Conservation (phyloP, 2,113 vertebrate species). For the Peromyscus maniculatus region DNA sequence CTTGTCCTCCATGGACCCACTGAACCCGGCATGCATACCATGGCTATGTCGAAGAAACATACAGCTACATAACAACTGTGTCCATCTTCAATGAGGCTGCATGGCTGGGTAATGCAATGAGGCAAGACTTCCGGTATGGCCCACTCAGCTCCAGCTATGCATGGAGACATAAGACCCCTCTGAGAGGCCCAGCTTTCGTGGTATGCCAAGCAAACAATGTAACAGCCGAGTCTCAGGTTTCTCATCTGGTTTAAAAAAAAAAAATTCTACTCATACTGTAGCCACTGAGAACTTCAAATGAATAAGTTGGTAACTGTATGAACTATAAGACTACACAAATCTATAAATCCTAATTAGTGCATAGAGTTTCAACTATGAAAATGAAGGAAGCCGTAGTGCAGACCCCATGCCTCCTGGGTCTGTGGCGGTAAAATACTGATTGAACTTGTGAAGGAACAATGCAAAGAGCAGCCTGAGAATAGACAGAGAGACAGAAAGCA, state of each 20-base stretch:
- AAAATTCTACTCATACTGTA: background rate
- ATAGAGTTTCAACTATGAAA: slow-evolving; percentile 32
- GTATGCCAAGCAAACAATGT: background rate
- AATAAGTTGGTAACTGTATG: background rate
- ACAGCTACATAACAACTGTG: background rate
- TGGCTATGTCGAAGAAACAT: background rate
- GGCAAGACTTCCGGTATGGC: background rate
- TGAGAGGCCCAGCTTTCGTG: background rate
- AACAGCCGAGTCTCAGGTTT: background rate
- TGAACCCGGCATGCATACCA: background rate
- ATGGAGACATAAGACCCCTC: background rate
- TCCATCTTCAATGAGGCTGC: background rate
- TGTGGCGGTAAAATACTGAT: background rate
- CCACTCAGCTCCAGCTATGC: background rate
- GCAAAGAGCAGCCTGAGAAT: background rate
- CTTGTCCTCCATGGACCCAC: background rate
- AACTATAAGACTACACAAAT: background rate
- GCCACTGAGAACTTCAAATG: background rate
- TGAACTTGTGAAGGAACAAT: background rate
- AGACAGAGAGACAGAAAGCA: background rate
- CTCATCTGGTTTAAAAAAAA: background rate
- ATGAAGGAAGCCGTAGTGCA: background rate
- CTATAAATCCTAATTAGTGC: background rate
- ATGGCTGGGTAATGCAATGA: background rate
- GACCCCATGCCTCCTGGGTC: background rate